Percentiles rank a stretch among this genome's conserved stretches.
Evolutionary conservation across 2,888 invertebrate species (phyloP).

Genomic region (Eupithecia insigniata): DNA sequence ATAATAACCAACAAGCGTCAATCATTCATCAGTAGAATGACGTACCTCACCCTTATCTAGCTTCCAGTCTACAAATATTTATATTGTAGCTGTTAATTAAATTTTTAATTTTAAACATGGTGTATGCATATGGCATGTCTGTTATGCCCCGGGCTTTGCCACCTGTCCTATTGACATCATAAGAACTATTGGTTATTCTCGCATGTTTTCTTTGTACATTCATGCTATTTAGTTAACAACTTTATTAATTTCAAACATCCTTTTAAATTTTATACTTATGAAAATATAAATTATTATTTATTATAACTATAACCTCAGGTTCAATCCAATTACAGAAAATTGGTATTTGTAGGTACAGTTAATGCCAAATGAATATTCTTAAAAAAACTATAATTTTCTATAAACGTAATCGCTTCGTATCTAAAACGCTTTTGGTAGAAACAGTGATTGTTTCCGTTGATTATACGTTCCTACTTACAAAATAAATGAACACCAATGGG

Average conservation of each 20-base stretch:
- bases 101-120: constrained; percentile 65
- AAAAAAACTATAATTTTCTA: background rate
- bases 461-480: background rate
- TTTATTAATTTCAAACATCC: background rate
- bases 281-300: background rate
- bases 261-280: background rate
- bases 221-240: background rate
- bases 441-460: background rate
- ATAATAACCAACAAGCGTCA: background rate
- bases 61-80: constrained; percentile 47
- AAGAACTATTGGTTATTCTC: constrained; percentile 19
- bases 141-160: constrained; percentile 68
- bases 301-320: too few relatives aligned
- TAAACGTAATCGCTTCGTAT: too few relatives aligned
- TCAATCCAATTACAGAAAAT: background rate
- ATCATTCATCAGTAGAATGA: constrained; percentile 4
- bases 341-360: background rate
- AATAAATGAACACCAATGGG: background rate
- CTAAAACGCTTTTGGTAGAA: background rate
- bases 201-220: constrained; percentile 9
- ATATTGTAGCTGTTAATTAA: constrained; percentile 65
- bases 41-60: background rate
- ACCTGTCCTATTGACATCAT: constrained; percentile 59
- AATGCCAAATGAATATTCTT: background rate
- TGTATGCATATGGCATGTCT: constrained; percentile 55